A percentile compares a stretch with the other conserved stretches of the same genome.
Conservation (phyloP, 2,888 invertebrate species). For the Pseudococcus viburni region DNA sequence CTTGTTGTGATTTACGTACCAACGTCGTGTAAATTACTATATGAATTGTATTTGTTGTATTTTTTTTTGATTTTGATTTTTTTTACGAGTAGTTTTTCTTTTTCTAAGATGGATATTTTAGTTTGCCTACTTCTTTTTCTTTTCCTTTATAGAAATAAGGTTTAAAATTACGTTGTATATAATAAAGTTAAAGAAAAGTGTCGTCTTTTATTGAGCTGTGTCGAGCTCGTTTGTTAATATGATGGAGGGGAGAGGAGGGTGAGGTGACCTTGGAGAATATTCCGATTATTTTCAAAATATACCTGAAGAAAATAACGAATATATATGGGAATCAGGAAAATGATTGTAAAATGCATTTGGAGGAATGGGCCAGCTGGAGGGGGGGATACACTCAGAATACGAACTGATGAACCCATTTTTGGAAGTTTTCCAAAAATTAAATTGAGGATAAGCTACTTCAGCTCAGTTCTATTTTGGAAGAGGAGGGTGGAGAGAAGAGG, state of each 20-base stretch:
- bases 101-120: conserved; percentile 35
- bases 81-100: conserved; percentile 26
- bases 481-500: too few relatives aligned
- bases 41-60: conserved; percentile 36
- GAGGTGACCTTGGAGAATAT: not conserved
- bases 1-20: conserved; percentile 53
- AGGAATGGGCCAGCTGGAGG: too few relatives aligned
- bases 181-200: conserved; percentile 56
- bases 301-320: too few relatives aligned
- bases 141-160: conserved; percentile 26
- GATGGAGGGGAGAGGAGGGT: not conserved
- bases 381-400: too few relatives aligned
- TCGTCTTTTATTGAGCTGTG: conserved; percentile 32
- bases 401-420: too few relatives aligned
- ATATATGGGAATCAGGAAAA: not conserved
- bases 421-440: too few relatives aligned
- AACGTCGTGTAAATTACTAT: conserved; percentile 45
- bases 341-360: too few relatives aligned
- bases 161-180: conserved; percentile 53
- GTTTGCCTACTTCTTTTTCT: conserved; percentile 36
- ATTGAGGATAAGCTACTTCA: too few relatives aligned
- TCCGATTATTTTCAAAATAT: not conserved
- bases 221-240: not conserved
- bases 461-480: too few relatives aligned
- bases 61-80: conserved; percentile 28